Percentiles rank a stretch among this genome's conserved stretches.
These are phyloP conservation scores for Ganaspis sp. DNA, from an alignment of 1,140 invertebrate species.

Conservation along the genomic window DNA sequence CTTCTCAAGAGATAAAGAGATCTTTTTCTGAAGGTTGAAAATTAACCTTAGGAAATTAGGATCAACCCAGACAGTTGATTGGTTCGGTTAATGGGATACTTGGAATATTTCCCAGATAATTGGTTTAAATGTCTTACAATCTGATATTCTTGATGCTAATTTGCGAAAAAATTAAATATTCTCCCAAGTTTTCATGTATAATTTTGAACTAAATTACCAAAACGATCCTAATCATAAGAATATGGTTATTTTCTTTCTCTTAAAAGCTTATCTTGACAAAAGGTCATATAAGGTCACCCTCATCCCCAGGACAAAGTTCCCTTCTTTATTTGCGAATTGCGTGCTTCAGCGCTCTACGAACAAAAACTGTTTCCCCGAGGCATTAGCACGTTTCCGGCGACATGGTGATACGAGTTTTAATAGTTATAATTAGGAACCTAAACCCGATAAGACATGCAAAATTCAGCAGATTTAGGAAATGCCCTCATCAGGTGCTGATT, in stretches of 20 bases:
- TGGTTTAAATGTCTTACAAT: too few species aligned
- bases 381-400: slow-evolving; percentile 6
- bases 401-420: slow-evolving; percentile 12
- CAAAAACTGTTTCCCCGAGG: slow-evolving; percentile 19
- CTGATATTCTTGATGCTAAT: too few species aligned
- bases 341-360: slow-evolving; percentile 5
- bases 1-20: too few species aligned
- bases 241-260: neutral
- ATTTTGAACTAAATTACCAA: neutral
- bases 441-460: slow-evolving; percentile 16
- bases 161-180: too few species aligned
- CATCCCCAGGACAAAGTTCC: neutral
- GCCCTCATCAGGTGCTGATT: neutral
- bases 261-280: neutral
- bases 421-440: slow-evolving; percentile 13
- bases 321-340: slow-evolving; percentile 19
- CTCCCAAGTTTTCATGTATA: neutral
- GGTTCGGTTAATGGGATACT: too few species aligned
- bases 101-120: too few species aligned
- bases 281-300: slow-evolving; percentile 16
- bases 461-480: neutral
- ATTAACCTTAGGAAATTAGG: too few species aligned
- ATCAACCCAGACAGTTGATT: too few species aligned
- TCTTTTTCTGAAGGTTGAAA: too few species aligned
- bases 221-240: slow-evolving; percentile 7